Conservation (phyloP, 2,888 invertebrate species). For the Mythimna ferrago region DNA sequence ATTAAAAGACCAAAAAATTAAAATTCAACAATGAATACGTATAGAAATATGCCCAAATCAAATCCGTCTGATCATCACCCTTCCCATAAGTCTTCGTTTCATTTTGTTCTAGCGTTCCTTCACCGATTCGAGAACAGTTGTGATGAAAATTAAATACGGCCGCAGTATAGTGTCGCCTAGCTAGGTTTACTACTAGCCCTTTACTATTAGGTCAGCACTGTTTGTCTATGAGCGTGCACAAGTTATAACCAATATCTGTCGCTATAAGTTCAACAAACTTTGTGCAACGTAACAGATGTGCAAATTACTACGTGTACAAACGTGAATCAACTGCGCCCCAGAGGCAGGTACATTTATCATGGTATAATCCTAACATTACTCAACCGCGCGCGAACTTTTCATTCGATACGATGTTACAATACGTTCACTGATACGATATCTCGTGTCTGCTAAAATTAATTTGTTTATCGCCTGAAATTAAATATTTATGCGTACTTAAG, state of each 20-base stretch:
- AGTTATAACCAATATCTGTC: neutral
- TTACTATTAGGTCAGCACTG: too few relatives aligned
- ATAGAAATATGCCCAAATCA: too few relatives aligned
- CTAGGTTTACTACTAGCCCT: too few relatives aligned
- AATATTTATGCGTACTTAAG: conserved; percentile 69
- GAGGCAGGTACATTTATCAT: conserved; percentile 21
- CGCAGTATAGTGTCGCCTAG: too few relatives aligned
- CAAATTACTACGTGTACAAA: conserved; percentile 30
- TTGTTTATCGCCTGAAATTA: conserved; percentile 75
- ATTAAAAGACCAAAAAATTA: too few relatives aligned
- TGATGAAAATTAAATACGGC: too few relatives aligned
- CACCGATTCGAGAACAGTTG: too few relatives aligned
- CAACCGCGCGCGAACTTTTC: conserved; percentile 31
- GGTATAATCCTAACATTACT: conserved; percentile 21
- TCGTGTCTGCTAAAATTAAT: conserved; percentile 73
- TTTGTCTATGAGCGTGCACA: too few relatives aligned
- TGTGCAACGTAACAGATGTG: conserved; percentile 11
- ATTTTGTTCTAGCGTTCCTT: too few relatives aligned
- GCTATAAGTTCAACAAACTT: conserved; percentile 30
- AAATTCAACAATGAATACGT: too few relatives aligned
- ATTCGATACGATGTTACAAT: conserved; percentile 57
- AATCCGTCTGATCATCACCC: too few relatives aligned
- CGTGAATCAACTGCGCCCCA: conserved; percentile 19
- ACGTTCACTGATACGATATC: conserved; percentile 65
- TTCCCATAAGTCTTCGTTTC: too few relatives aligned